A percentile compares a stretch with the other conserved stretches of the same genome.
These are phyloP conservation scores for Pipistrellus kuhlii DNA, from an alignment of 2,797 vertebrate species.

Conservation along the genomic window DNA sequence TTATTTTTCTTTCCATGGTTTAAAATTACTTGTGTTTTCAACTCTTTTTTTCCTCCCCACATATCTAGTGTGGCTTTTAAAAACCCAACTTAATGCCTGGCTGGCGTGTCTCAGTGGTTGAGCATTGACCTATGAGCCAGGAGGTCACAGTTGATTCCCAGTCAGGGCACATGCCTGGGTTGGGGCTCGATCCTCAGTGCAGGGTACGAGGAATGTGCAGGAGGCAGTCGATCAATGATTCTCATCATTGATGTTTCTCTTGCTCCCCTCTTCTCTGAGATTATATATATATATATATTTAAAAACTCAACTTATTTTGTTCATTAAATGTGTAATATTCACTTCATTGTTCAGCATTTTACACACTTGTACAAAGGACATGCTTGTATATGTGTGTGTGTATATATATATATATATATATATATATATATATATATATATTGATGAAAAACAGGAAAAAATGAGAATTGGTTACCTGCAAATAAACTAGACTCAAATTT, in stretches of 20 bases:
- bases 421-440: neutral
- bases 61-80: neutral
- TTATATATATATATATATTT: too few relatives aligned
- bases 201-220: too few relatives aligned
- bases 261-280: too few relatives aligned
- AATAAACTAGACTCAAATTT: conserved; percentile 64
- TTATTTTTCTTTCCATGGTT: conserved; percentile 33
- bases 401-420: neutral
- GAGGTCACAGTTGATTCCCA: too few relatives aligned
- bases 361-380: neutral
- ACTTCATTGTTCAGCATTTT: conserved; percentile 59
- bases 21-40: neutral
- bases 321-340: conserved; percentile 56
- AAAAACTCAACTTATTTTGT: conserved; percentile 15
- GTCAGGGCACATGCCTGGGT: too few relatives aligned
- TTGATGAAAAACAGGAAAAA: conserved; percentile 51
- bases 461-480: conserved; percentile 58
- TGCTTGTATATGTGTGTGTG: conserved; percentile 60
- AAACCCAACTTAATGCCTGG: neutral
- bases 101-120: too few relatives aligned
- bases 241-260: too few relatives aligned
- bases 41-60: neutral
- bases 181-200: too few relatives aligned
- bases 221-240: too few relatives aligned
- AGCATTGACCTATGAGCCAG: too few relatives aligned